These are phyloP conservation scores for Nephotettix cincticeps DNA, from an alignment of 1,140 invertebrate genomes.

Conservation along the genomic window DNA sequence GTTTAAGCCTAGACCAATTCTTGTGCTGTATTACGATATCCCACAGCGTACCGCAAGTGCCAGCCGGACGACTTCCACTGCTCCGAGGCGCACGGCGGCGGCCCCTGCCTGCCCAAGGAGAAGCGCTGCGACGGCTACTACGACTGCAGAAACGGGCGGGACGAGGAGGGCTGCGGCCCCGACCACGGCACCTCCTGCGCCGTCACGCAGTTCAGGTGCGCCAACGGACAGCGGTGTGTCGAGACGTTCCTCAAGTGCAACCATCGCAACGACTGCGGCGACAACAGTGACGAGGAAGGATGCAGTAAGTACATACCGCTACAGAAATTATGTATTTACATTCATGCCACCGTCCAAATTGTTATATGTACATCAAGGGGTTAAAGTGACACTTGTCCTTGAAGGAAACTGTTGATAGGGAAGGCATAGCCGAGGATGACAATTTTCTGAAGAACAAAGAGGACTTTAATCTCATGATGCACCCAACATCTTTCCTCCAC, in stretches of 20 bases:
- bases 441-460: too few relatives aligned
- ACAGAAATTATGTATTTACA: too few relatives aligned
- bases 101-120: constrained; percentile 75
- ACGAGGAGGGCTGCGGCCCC: constrained; percentile 73
- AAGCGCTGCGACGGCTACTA: constrained; percentile 88
- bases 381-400: too few relatives aligned
- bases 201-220: constrained; percentile 88
- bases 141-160: constrained; percentile 83
- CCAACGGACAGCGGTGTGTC: constrained; percentile 78
- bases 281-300: constrained; percentile 84
- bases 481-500: too few relatives aligned
- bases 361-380: too few relatives aligned
- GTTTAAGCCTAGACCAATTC: too few relatives aligned
- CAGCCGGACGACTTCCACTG: constrained; percentile 75
- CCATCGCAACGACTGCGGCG: constrained; percentile 85
- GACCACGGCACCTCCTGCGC: constrained; percentile 65
- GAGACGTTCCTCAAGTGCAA: constrained; percentile 81
- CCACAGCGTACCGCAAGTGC: constrained; percentile 82
- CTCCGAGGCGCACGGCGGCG: constrained; percentile 45
- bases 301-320: constrained; percentile 68
- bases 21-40: constrained; percentile 16
- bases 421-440: too few relatives aligned
- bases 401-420: too few relatives aligned
- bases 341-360: too few relatives aligned
- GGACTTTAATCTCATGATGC: too few relatives aligned